Percentiles rank a stretch among this genome's conserved stretches.
Evolutionary conservation across 2,797 vertebrate species (phyloP).

Genomic region (Arrhamphus sclerolepis): DNA sequence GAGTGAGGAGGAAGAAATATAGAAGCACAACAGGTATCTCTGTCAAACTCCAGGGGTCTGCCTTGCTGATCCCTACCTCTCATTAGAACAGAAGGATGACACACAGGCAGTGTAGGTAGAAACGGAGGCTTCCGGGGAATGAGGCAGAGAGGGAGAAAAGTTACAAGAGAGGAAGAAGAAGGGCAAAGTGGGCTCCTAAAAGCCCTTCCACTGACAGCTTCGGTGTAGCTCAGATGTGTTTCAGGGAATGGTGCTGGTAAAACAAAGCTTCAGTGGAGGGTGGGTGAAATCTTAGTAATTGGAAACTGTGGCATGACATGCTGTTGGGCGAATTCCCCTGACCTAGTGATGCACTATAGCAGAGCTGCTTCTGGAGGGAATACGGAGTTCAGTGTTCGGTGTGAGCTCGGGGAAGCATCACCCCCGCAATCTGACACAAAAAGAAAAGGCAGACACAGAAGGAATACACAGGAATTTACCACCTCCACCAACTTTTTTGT

Average conservation of each 20-base stretch:
- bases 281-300: conserved; percentile 58
- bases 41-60: conserved; percentile 73
- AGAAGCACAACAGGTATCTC: conserved; percentile 73
- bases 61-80: conserved; percentile 71
- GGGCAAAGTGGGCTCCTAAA: conserved; percentile 54
- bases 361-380: conserved; percentile 40
- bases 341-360: conserved; percentile 43
- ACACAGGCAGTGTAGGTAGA: conserved; percentile 48
- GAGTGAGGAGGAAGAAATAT: conserved; percentile 49
- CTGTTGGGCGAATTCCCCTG: conserved; percentile 51
- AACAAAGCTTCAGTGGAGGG: conserved; percentile 59
- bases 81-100: conserved; percentile 78
- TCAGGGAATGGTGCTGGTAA: conserved; percentile 53
- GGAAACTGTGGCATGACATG: conserved; percentile 56
- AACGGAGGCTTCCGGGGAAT: conserved; percentile 53
- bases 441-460: conserved; percentile 38
- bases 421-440: conserved; percentile 22
- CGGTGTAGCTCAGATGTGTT: conserved; percentile 53
- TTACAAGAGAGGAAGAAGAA: conserved; percentile 47
- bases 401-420: conserved; percentile 27
- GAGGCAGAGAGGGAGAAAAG: conserved; percentile 40
- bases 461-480: conserved; percentile 26
- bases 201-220: conserved; percentile 61
- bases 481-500: conserved; percentile 8
- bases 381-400: conserved; percentile 25